Evolutionary conservation across 2,888 invertebrate genomes (phyloP), one percentile per base, ranked within the genome.

Genomic region (Oegoconia quadripuncta): DNA sequence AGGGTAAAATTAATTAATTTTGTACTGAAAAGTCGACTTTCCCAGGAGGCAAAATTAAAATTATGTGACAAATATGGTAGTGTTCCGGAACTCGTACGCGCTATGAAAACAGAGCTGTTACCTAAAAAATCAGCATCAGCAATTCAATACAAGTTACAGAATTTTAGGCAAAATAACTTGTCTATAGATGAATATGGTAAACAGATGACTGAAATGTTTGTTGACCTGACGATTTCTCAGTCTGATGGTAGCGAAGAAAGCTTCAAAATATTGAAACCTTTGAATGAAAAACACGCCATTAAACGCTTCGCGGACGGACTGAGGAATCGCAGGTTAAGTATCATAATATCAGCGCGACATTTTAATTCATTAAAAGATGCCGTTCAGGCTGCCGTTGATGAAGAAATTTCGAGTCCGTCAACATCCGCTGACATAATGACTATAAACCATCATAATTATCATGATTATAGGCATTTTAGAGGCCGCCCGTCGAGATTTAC

Each of bases 291-390:
- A n/a, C n/a, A n/a, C n/a, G n/a, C n/a, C n/a, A 38, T 44, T 7
- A 41, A 41, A 38, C 26, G 33, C 4, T 38, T 44, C 26, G 38
- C 38, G 26, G 41, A 41, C 26, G 41, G 41, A 8, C 31, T 44
- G 25, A 26, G 40, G 9, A 40, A 40, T 40, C 27, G 34, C 17
- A 18, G 34, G 6, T 8, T 37, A 15, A 28, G 41, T 26, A 42
- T 27, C 7, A 37, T 42, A 26, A 30, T 30, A 5, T 12, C 37
- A 2, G 37, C 34, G 1, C 22, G 42, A 11, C 27, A 42, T 17
- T 42, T 25, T 16, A n/a, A 2, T 13, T 14, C 34, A 1, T 17
- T 42, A 12, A 35, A 34, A 12, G 36, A 39, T 11, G 42, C 37
- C 1, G 32, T 42, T 3, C 35, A 30, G 15, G 39, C 35, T n/a